Percentiles rank a stretch among this genome's conserved stretches.
Evolutionary conservation across 2,888 invertebrate species (phyloP).

Genomic region (Seladonia tumulorum): DNA sequence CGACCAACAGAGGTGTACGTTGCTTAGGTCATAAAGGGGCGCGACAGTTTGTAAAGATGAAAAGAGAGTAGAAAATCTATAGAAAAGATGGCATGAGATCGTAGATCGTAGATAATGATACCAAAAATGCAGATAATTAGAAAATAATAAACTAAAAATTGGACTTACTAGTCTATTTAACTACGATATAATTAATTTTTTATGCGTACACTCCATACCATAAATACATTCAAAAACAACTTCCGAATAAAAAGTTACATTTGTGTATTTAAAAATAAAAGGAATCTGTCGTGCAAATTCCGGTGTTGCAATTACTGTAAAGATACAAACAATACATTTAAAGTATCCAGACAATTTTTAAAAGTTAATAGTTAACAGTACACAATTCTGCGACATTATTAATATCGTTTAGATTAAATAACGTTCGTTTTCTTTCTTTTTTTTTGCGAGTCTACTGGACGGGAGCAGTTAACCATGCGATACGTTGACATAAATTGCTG

Average conservation of each 20-base stretch:
- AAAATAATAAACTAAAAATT: background rate
- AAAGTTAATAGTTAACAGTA: background rate
- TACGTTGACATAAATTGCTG: slow-evolving; percentile 4
- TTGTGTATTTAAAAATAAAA: background rate
- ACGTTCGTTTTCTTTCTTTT: background rate
- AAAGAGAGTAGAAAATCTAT: no score
- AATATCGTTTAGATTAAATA: background rate
- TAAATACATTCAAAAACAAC: background rate
- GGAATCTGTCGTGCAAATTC: background rate
- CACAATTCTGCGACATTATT: background rate
- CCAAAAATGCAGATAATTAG: background rate
- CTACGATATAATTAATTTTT: background rate
- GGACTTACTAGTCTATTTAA: background rate
- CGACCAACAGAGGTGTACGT: no score
- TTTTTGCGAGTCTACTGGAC: background rate
- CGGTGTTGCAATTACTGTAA: background rate
- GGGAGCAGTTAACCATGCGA: background rate
- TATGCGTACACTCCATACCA: no score
- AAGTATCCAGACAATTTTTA: background rate
- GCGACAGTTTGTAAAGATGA: no score
- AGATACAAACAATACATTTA: background rate
- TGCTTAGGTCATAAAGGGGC: no score
- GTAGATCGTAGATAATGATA: background rate
- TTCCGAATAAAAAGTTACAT: background rate
- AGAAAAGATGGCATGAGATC: no score